Conservation (phyloP, 2,888 invertebrate species). For the Epistrophe grossulariae region DNA sequence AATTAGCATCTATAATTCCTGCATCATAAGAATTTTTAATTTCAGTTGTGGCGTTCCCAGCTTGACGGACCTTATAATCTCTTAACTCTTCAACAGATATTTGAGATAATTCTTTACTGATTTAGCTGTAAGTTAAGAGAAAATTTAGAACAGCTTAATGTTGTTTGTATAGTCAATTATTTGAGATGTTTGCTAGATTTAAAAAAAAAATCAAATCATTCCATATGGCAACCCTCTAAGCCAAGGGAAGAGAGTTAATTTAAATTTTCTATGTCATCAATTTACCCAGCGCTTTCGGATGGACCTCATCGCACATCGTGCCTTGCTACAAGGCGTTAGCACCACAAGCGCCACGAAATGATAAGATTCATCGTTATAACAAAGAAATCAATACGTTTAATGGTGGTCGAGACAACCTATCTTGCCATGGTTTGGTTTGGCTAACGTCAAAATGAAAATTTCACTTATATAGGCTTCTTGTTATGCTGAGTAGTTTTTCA, state of each 20-base stretch:
- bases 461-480: conserved; percentile 51
- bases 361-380: conserved; percentile 35
- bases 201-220: background rate
- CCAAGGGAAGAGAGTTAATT: conserved; percentile 54
- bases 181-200: too few species aligned
- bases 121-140: too few species aligned
- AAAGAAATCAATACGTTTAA: conserved; percentile 62
- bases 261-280: conserved; percentile 72
- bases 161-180: too few species aligned
- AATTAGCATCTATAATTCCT: too few species aligned
- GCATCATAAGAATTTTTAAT: too few species aligned
- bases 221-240: background rate
- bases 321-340: conserved; percentile 61
- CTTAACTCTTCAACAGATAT: too few species aligned
- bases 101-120: too few species aligned
- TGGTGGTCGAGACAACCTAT: conserved; percentile 31
- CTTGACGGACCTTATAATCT: too few species aligned
- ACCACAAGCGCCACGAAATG: conserved; percentile 65
- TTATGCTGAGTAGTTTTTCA: conserved; percentile 5
- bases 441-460: conserved; percentile 66
- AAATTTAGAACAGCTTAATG: too few species aligned
- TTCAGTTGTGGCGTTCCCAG: too few species aligned
- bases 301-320: conserved; percentile 65
- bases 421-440: conserved; percentile 34
- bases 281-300: conserved; percentile 53